These are phyloP conservation scores for Drosophila nr. fundita DNA, from an alignment of 2,888 invertebrate genomes.

Conservation along the genomic window DNA sequence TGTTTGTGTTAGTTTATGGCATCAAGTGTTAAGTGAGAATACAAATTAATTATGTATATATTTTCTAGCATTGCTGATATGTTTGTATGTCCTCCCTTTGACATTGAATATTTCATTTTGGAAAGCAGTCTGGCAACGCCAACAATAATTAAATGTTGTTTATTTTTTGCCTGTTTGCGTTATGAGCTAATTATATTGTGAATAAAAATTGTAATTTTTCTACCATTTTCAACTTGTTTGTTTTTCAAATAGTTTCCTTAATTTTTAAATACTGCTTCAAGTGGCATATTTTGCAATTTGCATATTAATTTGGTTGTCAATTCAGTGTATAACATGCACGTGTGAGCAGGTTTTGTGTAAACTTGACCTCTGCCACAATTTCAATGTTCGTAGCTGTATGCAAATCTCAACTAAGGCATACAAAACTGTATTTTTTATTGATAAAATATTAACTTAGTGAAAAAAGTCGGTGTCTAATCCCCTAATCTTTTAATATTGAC, in stretches of 20 bases:
- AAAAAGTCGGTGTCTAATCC: background rate
- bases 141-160: background rate
- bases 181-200: background rate
- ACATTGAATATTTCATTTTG: background rate
- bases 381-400: background rate
- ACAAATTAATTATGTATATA: constrained; percentile 22
- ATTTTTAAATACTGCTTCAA: background rate
- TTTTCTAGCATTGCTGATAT: constrained; percentile 4
- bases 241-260: background rate
- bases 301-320: background rate
- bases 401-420: background rate
- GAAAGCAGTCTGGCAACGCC: background rate
- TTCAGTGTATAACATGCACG: background rate
- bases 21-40: constrained; percentile 19
- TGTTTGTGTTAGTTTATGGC: constrained; percentile 38
- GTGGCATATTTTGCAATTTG: background rate
- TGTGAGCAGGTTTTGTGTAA: background rate
- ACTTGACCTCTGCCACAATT: background rate
- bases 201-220: background rate
- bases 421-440: background rate
- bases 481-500: background rate
- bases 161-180: background rate
- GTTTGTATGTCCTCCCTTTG: background rate
- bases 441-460: background rate
- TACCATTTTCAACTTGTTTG: background rate